These are phyloP conservation scores for Opisthocomus hoazin DNA, from an alignment of 2,113 vertebrate genomes.

Conservation along the genomic window DNA sequence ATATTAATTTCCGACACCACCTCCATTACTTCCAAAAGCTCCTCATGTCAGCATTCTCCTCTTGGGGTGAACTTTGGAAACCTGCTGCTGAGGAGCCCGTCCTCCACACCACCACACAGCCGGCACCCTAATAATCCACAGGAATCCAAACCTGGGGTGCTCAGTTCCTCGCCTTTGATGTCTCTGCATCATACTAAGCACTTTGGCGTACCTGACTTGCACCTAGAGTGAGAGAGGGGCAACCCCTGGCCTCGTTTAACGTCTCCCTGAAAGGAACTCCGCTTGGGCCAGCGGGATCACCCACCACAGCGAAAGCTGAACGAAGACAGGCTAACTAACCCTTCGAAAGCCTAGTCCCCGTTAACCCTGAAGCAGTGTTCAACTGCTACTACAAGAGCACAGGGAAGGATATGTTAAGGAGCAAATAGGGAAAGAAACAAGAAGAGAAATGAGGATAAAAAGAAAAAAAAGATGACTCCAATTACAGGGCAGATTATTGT, in stretches of 20 bases:
- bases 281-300: background rate
- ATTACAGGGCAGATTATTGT: fast-evolving
- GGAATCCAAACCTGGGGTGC: background rate
- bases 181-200: background rate
- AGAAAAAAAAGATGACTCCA: background rate
- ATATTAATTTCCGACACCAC: background rate
- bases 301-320: background rate
- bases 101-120: background rate
- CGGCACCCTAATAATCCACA: background rate
- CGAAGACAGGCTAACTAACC: background rate
- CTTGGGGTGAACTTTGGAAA: background rate
- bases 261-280: background rate
- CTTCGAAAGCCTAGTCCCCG: background rate
- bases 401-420: background rate
- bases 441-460: background rate
- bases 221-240: background rate
- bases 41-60: background rate
- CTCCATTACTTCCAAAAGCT: background rate
- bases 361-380: background rate
- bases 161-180: background rate
- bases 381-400: background rate
- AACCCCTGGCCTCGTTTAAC: background rate
- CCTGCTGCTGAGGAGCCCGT: background rate
- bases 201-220: background rate
- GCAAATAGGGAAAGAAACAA: background rate